Conservation (phyloP, 2,888 invertebrate species). For the Scelioninae gen. 2 region DNA sequence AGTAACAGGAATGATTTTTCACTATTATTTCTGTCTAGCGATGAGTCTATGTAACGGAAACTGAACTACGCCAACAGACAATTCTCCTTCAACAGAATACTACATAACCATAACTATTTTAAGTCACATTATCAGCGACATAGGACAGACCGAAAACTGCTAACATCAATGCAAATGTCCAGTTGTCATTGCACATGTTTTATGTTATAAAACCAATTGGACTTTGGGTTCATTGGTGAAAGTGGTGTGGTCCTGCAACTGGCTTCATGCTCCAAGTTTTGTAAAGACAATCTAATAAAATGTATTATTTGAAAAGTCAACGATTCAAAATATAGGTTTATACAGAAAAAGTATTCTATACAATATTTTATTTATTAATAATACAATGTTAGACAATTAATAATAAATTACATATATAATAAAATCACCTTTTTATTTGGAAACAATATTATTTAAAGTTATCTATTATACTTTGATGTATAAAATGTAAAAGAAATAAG, state of each 20-base stretch:
- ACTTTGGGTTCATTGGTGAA: constrained; percentile 74
- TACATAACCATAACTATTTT: constrained; percentile 28
- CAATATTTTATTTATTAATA: no score
- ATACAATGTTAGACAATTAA: background rate
- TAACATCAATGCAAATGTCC: constrained; percentile 75
- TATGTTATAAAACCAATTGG: constrained; percentile 70
- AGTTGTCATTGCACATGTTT: constrained; percentile 71
- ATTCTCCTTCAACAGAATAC: constrained; percentile 18
- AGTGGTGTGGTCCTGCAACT: constrained; percentile 73
- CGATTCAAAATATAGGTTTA: background rate
- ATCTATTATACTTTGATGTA: no score
- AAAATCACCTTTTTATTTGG: no score
- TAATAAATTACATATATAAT: background rate
- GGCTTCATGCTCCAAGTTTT: constrained; percentile 60
- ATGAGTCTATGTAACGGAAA: constrained; percentile 64
- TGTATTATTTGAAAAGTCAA: background rate
- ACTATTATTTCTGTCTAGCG: constrained; percentile 71
- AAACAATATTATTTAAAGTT: no score
- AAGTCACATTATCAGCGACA: constrained; percentile 36
- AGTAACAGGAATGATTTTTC: constrained; percentile 70
- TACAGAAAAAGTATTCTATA: no score
- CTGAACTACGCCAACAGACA: constrained; percentile 34
- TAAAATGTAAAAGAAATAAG: no score
- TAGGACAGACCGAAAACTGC: constrained; percentile 69
- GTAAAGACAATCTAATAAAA: constrained; percentile 7